These are phyloP conservation scores for Nephrotoma flavescens DNA, from an alignment of 2,888 invertebrate species.

Conservation along the genomic window DNA sequence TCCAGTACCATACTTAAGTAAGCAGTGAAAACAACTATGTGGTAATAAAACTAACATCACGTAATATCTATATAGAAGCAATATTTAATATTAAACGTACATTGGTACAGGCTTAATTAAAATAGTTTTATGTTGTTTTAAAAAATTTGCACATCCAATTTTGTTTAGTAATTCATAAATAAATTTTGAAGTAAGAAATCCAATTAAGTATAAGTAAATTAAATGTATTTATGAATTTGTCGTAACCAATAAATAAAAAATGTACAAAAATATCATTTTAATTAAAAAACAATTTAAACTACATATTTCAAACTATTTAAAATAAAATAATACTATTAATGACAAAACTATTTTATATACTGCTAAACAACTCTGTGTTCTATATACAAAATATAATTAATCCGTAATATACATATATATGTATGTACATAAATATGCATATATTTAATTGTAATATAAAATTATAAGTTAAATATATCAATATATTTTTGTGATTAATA, in stretches of 20 bases:
- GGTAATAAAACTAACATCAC: not conserved
- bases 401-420: not conserved
- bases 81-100: not conserved
- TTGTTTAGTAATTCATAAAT: not conserved
- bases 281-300: not conserved
- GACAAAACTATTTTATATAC: not conserved
- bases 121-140: not conserved
- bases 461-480: not conserved
- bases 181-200: not conserved
- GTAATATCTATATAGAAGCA: not conserved
- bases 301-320: not conserved
- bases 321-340: not conserved
- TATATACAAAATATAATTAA: not conserved
- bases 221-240: not conserved
- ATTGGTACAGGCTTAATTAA: not conserved
- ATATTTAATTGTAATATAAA: not conserved
- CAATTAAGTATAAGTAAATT: not conserved
- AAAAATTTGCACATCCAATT: not conserved
- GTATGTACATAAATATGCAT: not conserved
- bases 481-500: not conserved
- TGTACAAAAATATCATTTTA: not conserved
- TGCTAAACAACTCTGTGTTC: not conserved
- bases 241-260: not conserved
- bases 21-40: not conserved
- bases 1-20: not conserved